phyloP scores from a whole-genome alignment of 1,140 invertebrate species.

The Lucilia sericata region DNA sequence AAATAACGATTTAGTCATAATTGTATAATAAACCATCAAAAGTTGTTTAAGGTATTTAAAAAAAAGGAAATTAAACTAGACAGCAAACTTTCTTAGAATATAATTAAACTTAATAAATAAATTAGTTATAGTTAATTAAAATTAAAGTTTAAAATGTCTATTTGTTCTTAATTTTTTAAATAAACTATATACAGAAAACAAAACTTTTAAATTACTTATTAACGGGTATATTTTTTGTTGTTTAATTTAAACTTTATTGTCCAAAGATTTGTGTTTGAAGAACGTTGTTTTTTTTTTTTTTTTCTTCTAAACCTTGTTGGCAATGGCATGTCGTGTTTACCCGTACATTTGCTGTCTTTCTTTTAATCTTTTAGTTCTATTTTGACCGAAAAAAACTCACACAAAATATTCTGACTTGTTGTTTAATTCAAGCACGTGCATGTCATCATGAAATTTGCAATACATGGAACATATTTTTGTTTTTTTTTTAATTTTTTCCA shows the following conservation, averaged over 20 bases:
- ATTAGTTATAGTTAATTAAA: too few species aligned
- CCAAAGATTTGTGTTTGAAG: neutral
- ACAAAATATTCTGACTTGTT: neutral
- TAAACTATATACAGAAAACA: too few species aligned
- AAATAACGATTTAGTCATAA: too few species aligned
- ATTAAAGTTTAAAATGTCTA: too few species aligned
- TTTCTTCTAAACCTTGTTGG: neutral
- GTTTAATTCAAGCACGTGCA: slow-evolving; percentile 26
- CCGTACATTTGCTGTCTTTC: neutral
- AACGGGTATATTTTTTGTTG: too few species aligned
- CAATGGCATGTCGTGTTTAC: neutral
- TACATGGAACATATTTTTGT: slow-evolving; percentile 1
- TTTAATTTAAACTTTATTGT: neutral
- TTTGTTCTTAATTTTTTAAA: too few species aligned
- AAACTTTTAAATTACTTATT: too few species aligned
- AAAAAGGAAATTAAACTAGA: too few species aligned
- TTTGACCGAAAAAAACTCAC: neutral
- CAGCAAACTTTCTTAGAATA: too few species aligned
- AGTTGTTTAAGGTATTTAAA: too few species aligned
- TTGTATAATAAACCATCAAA: too few species aligned
- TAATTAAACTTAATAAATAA: too few species aligned
- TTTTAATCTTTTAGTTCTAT: neutral
- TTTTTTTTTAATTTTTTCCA: neutral
- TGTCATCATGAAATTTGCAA: slow-evolving; percentile 26
- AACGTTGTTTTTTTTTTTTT: neutral